Evolutionary conservation across 2,888 invertebrate genomes (phyloP), one percentile per base, ranked within the genome.

Genomic region (Mycalesis mineus): DNA sequence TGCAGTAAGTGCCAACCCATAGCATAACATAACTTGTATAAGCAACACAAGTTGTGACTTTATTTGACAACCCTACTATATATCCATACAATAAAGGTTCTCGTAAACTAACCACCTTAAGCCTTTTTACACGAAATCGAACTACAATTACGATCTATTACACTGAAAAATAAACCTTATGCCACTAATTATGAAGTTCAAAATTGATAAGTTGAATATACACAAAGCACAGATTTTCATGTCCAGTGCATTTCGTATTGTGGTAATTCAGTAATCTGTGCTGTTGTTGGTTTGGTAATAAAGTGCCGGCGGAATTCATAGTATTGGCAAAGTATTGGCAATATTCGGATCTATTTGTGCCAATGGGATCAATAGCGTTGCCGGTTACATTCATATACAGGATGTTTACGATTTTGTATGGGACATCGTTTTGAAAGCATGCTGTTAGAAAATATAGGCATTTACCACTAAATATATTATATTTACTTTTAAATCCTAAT

Each of bases 1-100:
- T n/a, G n/a, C n/a, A 2, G 22, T 22, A 22, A 22, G n/a, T 22
- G 22, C 22, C 22, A 4, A 4, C 2, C 22, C 22, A 22, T 4
- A 22, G 3, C 22, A 22, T 5, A 22, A 5, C 5, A 22, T 22
- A 22, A 22, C 22, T 22, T 22, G 2, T 22, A 5, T 22, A 4
- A 5, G 22, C 22, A 22, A 22, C 22, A 22, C 22, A 22, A 22
- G 22, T 22, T 22, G 5, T n/a, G 17, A 8, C 7, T 41, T 41
- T 15, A 17, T 44, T 13, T 49, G 49, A 9, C 33, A 37, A n/a
- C 36, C 36, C 36, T 48, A 48, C n/a, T 37, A 5, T 22, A 22
- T 22, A 22, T 61, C 82, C 81, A 7, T 61, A 83, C 81, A 85
- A 82, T 83, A 74, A 73, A 69, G 69, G 52, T 74, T 76, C 73